Percentiles rank a stretch among this genome's conserved stretches.
phyloP scores from a whole-genome alignment of 1,140 invertebrate species.

The Melipona quadrifasciata region DNA sequence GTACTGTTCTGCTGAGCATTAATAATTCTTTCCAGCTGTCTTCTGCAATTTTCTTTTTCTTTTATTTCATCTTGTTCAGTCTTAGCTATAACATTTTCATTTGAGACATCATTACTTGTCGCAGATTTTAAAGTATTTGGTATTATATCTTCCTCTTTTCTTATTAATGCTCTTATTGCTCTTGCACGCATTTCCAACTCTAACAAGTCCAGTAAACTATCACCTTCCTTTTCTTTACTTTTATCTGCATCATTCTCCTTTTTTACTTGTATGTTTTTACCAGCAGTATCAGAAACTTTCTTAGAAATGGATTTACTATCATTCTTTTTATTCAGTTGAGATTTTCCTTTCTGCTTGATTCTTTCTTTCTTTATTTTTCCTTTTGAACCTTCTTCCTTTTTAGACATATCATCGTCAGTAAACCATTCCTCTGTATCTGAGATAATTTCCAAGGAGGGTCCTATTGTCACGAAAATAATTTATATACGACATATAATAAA shows the following conservation, averaged over 20 bases:
- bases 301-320: conserved; percentile 55
- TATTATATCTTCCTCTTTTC: conserved; percentile 79
- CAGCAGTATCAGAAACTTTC: conserved; percentile 56
- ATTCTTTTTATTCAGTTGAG: conserved; percentile 55
- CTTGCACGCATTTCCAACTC: conserved; percentile 83
- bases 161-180: conserved; percentile 82
- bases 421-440: conserved; percentile 80
- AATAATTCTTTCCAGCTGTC: conserved; percentile 71
- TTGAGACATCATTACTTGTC: neutral
- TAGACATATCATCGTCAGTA: conserved; percentile 67
- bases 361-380: conserved; percentile 67
- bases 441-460: conserved; percentile 80
- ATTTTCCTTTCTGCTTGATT: conserved; percentile 64
- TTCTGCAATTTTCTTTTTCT: conserved; percentile 60
- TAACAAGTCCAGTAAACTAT: conserved; percentile 81
- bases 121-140: conserved; percentile 46
- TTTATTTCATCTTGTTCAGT: conserved; percentile 47
- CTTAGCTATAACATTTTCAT: conserved; percentile 8
- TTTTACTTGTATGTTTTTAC: conserved; percentile 63
- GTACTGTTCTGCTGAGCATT: conserved; percentile 44
- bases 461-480: conserved; percentile 58
- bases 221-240: conserved; percentile 79
- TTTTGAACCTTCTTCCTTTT: conserved; percentile 66
- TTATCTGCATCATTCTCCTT: conserved; percentile 63
- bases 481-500: neutral